Percentiles rank a stretch among this genome's conserved stretches.
Evolutionary conservation across 2,113 vertebrate species (phyloP).

Genomic region (Thunnus thynnus): DNA sequence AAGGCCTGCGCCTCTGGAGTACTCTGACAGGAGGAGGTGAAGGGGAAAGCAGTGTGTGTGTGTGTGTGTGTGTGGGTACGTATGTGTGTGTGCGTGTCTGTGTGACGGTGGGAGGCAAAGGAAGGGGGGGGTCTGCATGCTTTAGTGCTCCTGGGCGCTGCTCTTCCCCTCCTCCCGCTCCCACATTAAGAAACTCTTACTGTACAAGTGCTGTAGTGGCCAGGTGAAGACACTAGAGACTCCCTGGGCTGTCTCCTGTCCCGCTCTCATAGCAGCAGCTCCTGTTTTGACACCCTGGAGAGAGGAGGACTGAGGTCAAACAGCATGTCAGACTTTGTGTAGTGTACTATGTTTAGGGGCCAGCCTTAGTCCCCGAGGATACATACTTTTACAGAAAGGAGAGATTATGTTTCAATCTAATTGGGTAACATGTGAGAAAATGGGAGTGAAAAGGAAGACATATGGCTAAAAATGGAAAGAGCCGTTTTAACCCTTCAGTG

Average conservation of each 20-base stretch:
- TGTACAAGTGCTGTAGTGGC: slow-evolving; percentile 22
- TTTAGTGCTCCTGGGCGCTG: slow-evolving; percentile 17
- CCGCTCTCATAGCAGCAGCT: slow-evolving; percentile 33
- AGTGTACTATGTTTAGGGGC: slow-evolving; percentile 31
- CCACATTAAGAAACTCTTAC: slow-evolving; percentile 44
- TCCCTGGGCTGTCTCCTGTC: slow-evolving; percentile 53
- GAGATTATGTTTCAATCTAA: slow-evolving; percentile 36
- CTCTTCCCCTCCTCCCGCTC: slow-evolving; percentile 3
- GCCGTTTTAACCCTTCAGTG: neutral
- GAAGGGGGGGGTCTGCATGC: slow-evolving; percentile 43
- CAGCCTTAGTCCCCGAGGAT: neutral
- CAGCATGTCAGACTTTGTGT: slow-evolving; percentile 31
- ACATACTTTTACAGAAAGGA: slow-evolving; percentile 20
- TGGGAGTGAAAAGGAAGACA: neutral
- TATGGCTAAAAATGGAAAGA: neutral
- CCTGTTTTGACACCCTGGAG: slow-evolving; percentile 57
- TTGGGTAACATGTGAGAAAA: slow-evolving; percentile 23
- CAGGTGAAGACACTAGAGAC: slow-evolving; percentile 37
- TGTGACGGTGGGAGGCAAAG: slow-evolving; percentile 40
- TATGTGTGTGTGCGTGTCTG: neutral
- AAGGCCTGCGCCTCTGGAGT: slow-evolving; percentile 67
- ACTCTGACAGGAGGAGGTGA: slow-evolving; percentile 42
- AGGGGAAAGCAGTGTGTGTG: slow-evolving; percentile 25
- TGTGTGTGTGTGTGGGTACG: slow-evolving; percentile 1
- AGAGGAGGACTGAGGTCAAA: slow-evolving; percentile 59